Conservation (phyloP, 2,888 invertebrate species). For the Scelioninae gen. 2 region DNA sequence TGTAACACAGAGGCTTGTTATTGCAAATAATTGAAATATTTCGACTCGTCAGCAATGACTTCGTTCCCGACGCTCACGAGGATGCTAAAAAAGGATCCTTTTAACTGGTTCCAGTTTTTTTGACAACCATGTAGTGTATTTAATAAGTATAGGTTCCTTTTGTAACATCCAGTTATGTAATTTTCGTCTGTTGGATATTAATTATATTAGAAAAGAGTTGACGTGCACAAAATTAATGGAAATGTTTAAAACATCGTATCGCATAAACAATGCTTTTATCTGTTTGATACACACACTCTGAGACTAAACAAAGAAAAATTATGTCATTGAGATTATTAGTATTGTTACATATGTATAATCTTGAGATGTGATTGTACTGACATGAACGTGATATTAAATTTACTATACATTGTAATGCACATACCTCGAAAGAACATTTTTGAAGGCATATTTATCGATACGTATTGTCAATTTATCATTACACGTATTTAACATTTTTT, state of each 20-base stretch:
- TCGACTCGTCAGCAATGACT: conserved; percentile 47
- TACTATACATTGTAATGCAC: no score
- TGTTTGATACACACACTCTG: neutral
- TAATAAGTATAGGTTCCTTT: conserved; percentile 22
- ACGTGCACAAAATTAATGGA: conserved; percentile 10
- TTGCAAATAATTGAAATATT: conserved; percentile 50
- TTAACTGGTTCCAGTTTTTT: conserved; percentile 33
- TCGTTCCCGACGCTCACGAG: conserved; percentile 20
- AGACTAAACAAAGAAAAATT: no score
- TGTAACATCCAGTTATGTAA: conserved; percentile 28
- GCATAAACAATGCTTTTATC: conserved; percentile 5
- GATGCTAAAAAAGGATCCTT: conserved; percentile 22
- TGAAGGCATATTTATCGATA: no score
- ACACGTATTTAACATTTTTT: no score
- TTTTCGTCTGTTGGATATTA: conserved; percentile 14
- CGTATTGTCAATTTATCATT: no score
- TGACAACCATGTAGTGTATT: conserved; percentile 28
- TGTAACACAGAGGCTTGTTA: conserved; percentile 54
- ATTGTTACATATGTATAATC: no score
- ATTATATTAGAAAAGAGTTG: conserved; percentile 29
- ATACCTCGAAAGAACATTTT: no score
- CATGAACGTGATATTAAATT: no score
- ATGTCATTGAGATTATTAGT: no score
- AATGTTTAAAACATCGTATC: conserved; percentile 11
- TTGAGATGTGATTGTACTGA: no score